Conservation (phyloP, 2,888 invertebrate genomes). For the Anodontia alba region DNA sequence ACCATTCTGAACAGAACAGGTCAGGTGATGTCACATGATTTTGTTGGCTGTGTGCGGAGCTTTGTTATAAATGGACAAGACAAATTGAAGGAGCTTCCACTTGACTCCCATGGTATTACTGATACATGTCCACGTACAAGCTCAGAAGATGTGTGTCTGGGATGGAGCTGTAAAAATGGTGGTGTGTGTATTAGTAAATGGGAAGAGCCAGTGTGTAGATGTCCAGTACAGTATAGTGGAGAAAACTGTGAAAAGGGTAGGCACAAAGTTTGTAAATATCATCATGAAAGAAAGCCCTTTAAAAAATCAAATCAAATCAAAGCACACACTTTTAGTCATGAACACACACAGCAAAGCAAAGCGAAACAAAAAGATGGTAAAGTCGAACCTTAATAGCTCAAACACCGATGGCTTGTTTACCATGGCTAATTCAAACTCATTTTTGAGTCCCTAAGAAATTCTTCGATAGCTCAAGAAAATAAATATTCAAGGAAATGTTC, state of each 20-base stretch:
- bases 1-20: conserved; percentile 95
- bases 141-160: conserved; percentile 69
- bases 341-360: neutral
- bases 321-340: neutral
- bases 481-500: no score
- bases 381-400: no score
- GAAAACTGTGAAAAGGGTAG: conserved; percentile 90
- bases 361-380: no score
- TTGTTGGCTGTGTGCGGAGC: conserved; percentile 97
- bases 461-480: no score
- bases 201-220: conserved; percentile 90
- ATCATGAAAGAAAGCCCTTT: no score
- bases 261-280: neutral
- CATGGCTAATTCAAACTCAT: no score
- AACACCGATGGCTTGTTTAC: no score
- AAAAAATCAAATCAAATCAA: no score
- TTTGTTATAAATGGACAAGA: conserved; percentile 92
- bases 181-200: conserved; percentile 94
- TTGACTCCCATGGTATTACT: conserved; percentile 89
- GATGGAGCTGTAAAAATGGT: conserved; percentile 87
- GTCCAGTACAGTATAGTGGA: conserved; percentile 88
- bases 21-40: conserved; percentile 95
- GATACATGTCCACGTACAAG: conserved; percentile 91
- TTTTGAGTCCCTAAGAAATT: no score
- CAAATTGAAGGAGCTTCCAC: conserved; percentile 53